Evolutionary conservation across 1,140 invertebrate species (phyloP), one percentile per base, ranked within the genome.

Genomic region (Caligus rogercresseyi): DNA sequence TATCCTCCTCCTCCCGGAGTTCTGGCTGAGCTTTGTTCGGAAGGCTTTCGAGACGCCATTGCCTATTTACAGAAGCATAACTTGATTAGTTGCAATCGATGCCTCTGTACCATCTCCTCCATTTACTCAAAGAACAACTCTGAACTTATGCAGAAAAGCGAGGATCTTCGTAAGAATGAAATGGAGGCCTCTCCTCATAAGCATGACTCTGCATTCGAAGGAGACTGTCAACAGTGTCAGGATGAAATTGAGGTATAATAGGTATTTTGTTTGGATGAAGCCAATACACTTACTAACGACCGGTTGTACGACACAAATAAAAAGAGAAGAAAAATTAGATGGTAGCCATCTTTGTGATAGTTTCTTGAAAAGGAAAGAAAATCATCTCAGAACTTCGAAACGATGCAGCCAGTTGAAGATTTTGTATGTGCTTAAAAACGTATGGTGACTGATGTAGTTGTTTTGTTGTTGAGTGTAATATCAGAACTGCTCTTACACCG

Each of bases 21-120:
- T 65, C 68, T 78, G 21, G 52, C 57, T 68, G 55, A 63, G 68
- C 94, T 98, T 82, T 97, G 93, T 72, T 87, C 93, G 69, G 92
- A 97, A 76, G 94, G 92, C 18, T 98, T 97, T 72, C 90, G 96
- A 68, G 94, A 98, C 74, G 89, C 91, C 0, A 76, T 97, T 0
- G 79, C 85, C 61, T 98, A 93, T 75, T 75, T 98, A 54, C 89
- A 93, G 67, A 81, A 84, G 64, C 93, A 94, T 71, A 91, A 90
- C 73, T 74, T 91, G 57, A 88, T 91, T 61, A 86, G 82, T 66
- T 91, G 88, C 70, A 85, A 83, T 0, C 76, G 83, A 51, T 91
- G 88, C 72, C 75, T 91, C n/a, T 43, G 31, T 43, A 43, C 31
- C 7, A 43, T 43, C 7, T 43, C 31, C 7, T 43, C 31, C 7